These are phyloP conservation scores for Balanococcus diminutus DNA, from an alignment of 2,888 invertebrate species.

Conservation along the genomic window DNA sequence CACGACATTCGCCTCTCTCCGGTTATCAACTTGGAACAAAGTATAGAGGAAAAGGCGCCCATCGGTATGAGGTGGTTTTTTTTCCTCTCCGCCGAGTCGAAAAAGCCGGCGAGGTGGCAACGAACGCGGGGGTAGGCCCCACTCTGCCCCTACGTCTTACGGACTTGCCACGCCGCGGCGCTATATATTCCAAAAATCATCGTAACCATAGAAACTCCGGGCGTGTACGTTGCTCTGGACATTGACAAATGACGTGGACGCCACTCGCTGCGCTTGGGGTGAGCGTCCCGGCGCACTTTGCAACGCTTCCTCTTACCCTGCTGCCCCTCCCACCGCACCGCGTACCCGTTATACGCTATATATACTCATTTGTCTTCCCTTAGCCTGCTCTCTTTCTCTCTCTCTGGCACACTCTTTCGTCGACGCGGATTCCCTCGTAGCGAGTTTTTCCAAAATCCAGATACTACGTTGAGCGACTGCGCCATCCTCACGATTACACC, in stretches of 20 bases:
- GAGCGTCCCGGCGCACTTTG: slow-evolving; percentile 53
- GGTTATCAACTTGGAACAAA: slow-evolving; percentile 45
- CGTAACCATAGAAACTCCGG: slow-evolving; percentile 54
- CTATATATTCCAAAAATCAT: slow-evolving; percentile 1
- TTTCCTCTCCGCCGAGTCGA: not conserved
- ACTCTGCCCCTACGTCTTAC: not conserved
- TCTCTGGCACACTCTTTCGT: not conserved
- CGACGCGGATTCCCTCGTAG: not conserved
- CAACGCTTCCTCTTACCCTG: slow-evolving; percentile 11
- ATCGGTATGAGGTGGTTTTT: slow-evolving; percentile 44
- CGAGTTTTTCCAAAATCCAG: not conserved
- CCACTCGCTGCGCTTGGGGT: slow-evolving; percentile 49
- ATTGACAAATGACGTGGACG: slow-evolving; percentile 56
- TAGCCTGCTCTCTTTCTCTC: not conserved
- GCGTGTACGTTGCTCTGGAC: slow-evolving; percentile 56
- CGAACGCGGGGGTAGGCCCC: not conserved
- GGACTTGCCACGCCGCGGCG: not conserved
- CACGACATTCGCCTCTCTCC: slow-evolving; percentile 21
- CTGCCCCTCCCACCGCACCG: not conserved
- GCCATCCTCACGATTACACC: not conserved
- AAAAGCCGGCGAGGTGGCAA: not conserved
- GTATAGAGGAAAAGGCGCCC: slow-evolving; percentile 46
- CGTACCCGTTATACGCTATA: not conserved
- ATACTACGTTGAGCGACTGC: not conserved
- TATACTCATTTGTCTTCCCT: slow-evolving; percentile 52